These are phyloP conservation scores for Salvator merianae DNA, from an alignment of 2,113 vertebrate genomes.

Conservation along the genomic window DNA sequence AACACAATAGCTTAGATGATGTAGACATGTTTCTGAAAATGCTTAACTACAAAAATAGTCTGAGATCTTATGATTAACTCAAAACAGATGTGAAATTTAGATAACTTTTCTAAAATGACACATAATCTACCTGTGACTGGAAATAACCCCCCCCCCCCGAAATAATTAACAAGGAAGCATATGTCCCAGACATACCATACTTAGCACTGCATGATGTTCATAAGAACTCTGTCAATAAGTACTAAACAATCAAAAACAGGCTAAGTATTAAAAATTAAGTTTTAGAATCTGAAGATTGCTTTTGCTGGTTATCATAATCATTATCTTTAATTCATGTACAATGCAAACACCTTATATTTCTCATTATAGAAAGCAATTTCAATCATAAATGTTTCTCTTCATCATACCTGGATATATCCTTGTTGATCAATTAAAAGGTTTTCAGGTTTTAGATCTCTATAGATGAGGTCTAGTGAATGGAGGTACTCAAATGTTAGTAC, in stretches of 20 bases:
- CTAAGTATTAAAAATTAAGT: not conserved
- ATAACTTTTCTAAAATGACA: not conserved
- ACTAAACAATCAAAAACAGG: not conserved
- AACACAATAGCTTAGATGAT: not conserved
- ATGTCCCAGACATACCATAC: not conserved
- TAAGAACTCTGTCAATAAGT: not conserved
- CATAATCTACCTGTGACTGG: not conserved
- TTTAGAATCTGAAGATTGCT: not conserved
- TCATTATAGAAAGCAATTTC: not conserved
- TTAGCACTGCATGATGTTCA: not conserved
- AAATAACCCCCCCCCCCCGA: too few species aligned
- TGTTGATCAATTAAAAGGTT: constrained; percentile 99
- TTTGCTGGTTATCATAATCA: not conserved
- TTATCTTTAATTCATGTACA: not conserved
- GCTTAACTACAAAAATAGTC: not conserved
- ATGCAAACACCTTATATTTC: not conserved
- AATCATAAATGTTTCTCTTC: constrained; percentile 25
- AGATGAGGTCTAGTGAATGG: constrained; percentile 99
- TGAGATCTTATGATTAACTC: not conserved
- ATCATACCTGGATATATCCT: constrained; percentile 97
- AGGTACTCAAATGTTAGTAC: constrained; percentile 99
- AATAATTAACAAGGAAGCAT: not conserved
- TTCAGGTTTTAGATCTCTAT: constrained; percentile 99
- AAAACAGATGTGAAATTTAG: not conserved
- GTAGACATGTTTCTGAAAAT: not conserved